Evolutionary conservation across 1,140 invertebrate species (phyloP), one percentile per base, ranked within the genome.

Genomic region (Brachionus manjavacas): DNA sequence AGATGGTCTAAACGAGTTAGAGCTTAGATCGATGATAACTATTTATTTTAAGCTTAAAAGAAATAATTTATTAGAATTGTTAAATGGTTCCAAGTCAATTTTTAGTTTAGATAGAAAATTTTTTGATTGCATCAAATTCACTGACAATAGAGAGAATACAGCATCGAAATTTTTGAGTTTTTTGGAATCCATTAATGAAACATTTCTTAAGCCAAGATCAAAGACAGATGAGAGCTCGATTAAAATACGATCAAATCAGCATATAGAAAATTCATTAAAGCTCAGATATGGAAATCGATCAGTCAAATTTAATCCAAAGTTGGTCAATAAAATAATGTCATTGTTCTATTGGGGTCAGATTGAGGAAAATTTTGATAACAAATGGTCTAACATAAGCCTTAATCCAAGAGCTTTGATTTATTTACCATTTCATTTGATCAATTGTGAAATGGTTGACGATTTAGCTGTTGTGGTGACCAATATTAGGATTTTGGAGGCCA

Each of bases 401-500:
- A 83, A 83, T 83, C 11, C 11, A 64, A 66, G 28, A 70, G 60
- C 12, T 20, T 66, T 66, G 25, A 12, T 23, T 25, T 68, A 72
- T 83, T 46, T 83, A 23, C 39, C 81, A 35, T 72, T 31, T 70
- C 60, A 83, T 83, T 83, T 83, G 52, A 12, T 31, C 52, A 28
- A 83, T 66, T 66, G 83, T 80, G 86, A 86, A 11, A 80, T 85
- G 64, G 88, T 86, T 83, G 72, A 85, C 7, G 86, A 87, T 7
- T 85, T 88, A 28, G 76, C 85, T 11, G 74, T 84, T 7, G 72
- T 88, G 2, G 49, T 89, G 2, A 88, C 87, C 84, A 86, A 86
- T 72, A 83, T 89, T 25, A 41, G 80, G 12, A 88, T 88, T 80
- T 87, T 89, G 39, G 66, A 87, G 31, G 68, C 64, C 39, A 89